Evolutionary conservation across 1,140 invertebrate genomes (phyloP).

Genomic region (Neodiprion fabricii): DNA sequence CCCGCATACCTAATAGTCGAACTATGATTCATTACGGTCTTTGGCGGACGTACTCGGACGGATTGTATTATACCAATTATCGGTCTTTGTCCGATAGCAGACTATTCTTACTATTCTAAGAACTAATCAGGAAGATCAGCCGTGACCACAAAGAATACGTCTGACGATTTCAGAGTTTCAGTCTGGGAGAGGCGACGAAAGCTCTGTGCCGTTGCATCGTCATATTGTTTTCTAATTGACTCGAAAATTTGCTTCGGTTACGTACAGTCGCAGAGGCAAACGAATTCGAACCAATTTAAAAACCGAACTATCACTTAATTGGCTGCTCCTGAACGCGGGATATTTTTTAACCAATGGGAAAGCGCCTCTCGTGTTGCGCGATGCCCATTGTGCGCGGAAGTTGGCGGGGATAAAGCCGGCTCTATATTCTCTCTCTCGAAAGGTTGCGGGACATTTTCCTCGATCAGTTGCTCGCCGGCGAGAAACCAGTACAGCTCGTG

Average conservation of each 20-base stretch:
- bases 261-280: too few species aligned
- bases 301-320: background rate
- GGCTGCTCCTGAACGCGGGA: background rate
- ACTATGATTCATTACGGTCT: too few species aligned
- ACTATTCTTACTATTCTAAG: too few species aligned
- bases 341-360: background rate
- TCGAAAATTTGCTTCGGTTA: background rate
- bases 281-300: background rate
- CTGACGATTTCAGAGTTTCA: too few species aligned
- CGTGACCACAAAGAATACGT: too few species aligned
- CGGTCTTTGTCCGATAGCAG: too few species aligned
- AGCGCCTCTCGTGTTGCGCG: background rate
- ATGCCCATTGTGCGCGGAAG: background rate
- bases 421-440: background rate
- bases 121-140: too few species aligned
- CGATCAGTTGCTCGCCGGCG: slow-evolving; percentile 1
- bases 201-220: background rate
- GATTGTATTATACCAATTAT: too few species aligned
- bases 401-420: background rate
- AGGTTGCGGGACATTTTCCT: background rate
- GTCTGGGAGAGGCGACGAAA: background rate
- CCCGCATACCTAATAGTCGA: too few species aligned
- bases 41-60: too few species aligned
- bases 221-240: background rate
- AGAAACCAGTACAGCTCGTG: background rate